Base-by-base conservation (phyloP, 1,140 invertebrate genomes). In the Drosophila littoralis region DNA sequence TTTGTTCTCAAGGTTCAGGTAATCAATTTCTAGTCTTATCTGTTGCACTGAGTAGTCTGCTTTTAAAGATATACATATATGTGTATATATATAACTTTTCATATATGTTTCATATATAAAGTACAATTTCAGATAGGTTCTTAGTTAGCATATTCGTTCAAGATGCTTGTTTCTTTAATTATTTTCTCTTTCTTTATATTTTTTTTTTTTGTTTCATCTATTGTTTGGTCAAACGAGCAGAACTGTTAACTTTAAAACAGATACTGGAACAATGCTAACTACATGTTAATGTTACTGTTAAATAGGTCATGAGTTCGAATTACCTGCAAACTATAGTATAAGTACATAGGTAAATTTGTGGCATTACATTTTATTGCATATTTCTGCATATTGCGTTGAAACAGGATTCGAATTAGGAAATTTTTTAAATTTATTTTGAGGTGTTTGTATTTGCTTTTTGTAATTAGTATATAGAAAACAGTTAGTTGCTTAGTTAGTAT, bases 31-130 rank as follows among this genome's bases (percentile, higher is more conserved):
- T 89, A 89, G 84, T 89, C 84, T 89, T 89, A 78, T 89, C 81
- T 89, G 84, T 89, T 89, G 81, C 84, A 89, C 84, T 89, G 84
- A 89, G 85, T 89, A 89, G 84, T 89, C 84, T 89, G 84, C 84
- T 66, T 74, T 72, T 72, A 60, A 76, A 65, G 67, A 75, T 70
- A 73, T 46, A 67, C 65, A 68, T 54, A 52, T 43, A 45, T 50
- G 13, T 42, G 13, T 33, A 42, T 55, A 32, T 54, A 70, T 48
- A 54, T 61, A 61, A 57, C 38, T 67, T 51, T 67, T 33, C 51
- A 59, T 74, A 32, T 74, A 55, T 68, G 12, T 17, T 72, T 57
- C 50, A 70, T 63, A 58, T 71, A 43, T 72, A 66, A 66, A 72
- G 69, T 72, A 66, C 69, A 72, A 66, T 72, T 66, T 66, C 63